A percentile compares a stretch with the other conserved stretches of the same genome.
Evolutionary conservation across 2,113 vertebrate genomes (phyloP).

Genomic region (Numenius arquata): DNA sequence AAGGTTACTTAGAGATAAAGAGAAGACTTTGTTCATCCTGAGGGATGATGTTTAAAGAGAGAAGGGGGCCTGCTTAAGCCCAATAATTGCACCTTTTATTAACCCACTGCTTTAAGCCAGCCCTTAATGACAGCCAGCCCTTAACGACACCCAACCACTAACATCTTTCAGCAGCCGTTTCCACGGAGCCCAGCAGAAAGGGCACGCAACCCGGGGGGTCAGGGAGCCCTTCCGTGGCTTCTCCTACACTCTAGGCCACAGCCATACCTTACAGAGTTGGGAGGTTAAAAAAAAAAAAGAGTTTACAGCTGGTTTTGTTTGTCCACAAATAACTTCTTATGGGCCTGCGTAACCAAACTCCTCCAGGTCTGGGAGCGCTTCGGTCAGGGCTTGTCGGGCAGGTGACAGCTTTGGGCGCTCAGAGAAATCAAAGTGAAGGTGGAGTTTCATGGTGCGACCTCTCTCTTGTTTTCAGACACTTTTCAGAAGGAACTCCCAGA

Average conservation of each 20-base stretch:
- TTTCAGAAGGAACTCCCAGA: background rate
- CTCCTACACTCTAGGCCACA: background rate
- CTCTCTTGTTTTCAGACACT: background rate
- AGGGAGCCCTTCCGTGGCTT: background rate
- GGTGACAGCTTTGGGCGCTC: background rate
- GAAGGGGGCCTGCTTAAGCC: background rate
- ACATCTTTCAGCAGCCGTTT: background rate
- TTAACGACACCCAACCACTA: background rate
- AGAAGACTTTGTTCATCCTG: background rate
- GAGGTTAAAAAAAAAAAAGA: background rate
- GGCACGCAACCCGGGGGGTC: rapidly evolving
- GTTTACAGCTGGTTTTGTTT: background rate
- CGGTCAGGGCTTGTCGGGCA: background rate
- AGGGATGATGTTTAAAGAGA: background rate
- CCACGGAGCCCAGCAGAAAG: background rate
- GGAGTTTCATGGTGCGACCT: background rate
- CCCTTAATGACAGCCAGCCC: background rate
- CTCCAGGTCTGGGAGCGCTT: background rate
- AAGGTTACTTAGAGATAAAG: background rate
- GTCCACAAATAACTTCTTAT: background rate
- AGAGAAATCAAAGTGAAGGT: background rate
- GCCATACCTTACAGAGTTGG: background rate
- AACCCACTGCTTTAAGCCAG: rapidly evolving
- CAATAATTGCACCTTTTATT: background rate
- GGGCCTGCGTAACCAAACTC: background rate